Conservation (phyloP, 2,797 vertebrate genomes). For the Morus bassanus region DNA sequence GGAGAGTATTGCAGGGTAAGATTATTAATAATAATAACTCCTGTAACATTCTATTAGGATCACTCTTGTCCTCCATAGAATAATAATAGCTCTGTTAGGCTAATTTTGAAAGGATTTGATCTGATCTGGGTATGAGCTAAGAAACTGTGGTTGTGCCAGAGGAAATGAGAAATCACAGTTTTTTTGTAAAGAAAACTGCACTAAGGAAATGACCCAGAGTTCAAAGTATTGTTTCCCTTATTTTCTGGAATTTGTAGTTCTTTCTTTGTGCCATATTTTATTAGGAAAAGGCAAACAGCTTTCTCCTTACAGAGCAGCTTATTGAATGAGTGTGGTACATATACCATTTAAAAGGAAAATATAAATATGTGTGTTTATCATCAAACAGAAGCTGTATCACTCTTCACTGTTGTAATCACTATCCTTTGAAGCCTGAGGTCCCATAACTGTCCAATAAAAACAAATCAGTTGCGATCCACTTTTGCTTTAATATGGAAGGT, state of each 20-base stretch:
- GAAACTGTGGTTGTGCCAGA: not conserved
- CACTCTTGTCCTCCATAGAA: not conserved
- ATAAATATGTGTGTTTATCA: not conserved
- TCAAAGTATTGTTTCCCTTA: not conserved
- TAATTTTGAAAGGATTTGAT: slow-evolving; percentile 38
- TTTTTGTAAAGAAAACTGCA: not conserved
- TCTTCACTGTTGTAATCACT: not conserved
- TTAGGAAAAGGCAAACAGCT: not conserved
- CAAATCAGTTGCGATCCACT: not conserved
- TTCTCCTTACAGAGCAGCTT: not conserved
- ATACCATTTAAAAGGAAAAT: not conserved
- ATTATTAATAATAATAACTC: not conserved
- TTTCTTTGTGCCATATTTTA: not conserved
- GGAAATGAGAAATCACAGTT: not conserved
- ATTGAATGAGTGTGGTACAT: not conserved
- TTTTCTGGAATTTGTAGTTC: not conserved
- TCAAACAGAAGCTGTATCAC: not conserved
- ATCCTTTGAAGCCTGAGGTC: not conserved
- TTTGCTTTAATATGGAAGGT: not conserved
- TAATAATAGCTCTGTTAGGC: not conserved
- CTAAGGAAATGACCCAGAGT: not conserved
- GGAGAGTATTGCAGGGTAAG: not conserved
- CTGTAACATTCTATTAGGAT: not conserved
- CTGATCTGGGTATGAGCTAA: not conserved
- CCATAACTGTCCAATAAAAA: not conserved